These are phyloP conservation scores for Nilaparvata lugens DNA, from an alignment of 1,140 invertebrate genomes.

Conservation along the genomic window DNA sequence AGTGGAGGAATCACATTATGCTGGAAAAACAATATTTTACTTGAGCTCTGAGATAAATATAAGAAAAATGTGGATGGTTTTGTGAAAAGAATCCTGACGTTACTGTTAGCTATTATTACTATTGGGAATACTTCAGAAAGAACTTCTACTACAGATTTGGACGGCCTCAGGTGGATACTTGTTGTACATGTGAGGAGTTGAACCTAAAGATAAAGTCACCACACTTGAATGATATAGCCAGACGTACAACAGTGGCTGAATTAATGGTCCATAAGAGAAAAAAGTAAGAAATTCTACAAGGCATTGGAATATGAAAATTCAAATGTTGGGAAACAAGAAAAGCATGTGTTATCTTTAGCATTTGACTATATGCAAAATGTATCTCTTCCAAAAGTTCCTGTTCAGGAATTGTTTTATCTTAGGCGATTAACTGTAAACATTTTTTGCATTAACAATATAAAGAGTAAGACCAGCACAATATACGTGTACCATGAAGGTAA, in stretches of 20 bases:
- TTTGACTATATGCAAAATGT: constrained; percentile 35
- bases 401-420: constrained; percentile 26
- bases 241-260: constrained; percentile 27
- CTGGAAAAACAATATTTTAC: constrained; percentile 25
- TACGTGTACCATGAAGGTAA: constrained; percentile 28
- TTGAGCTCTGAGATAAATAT: constrained; percentile 27
- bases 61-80: constrained; percentile 25
- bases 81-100: constrained; percentile 5
- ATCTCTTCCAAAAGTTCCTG: constrained; percentile 22
- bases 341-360: constrained; percentile 17
- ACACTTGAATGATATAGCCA: constrained; percentile 23
- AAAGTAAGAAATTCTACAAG: constrained; percentile 27
- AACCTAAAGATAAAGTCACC: neutral
- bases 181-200: constrained; percentile 12
- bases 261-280: constrained; percentile 25
- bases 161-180: constrained; percentile 21
- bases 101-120: constrained; percentile 25
- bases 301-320: constrained; percentile 22
- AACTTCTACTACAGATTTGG: constrained; percentile 28
- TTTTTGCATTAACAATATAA: constrained; percentile 30
- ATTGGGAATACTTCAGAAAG: constrained; percentile 27
- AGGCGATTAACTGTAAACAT: constrained; percentile 29
- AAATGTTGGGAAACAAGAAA: constrained; percentile 17
- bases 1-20: constrained; percentile 4
- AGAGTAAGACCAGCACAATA: constrained; percentile 22